Conservation (phyloP, 2,797 vertebrate species). For the Oreochromis mossambicus region DNA sequence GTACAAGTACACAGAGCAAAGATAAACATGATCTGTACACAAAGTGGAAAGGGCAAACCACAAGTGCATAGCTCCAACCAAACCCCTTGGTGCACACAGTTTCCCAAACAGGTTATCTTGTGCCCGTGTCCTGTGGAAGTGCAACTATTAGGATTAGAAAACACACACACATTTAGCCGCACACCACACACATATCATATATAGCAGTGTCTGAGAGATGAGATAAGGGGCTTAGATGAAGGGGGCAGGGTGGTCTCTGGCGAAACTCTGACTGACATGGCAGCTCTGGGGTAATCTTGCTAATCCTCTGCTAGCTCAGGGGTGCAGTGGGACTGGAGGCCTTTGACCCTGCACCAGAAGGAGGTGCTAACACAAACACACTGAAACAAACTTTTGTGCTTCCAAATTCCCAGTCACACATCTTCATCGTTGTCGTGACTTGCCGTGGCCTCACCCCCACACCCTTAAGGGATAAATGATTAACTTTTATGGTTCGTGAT, state of each 20-base stretch:
- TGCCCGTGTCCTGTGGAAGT: slow-evolving; percentile 41
- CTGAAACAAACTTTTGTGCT: slow-evolving; percentile 3
- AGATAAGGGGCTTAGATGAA: slow-evolving; percentile 75
- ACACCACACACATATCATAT: slow-evolving; percentile 46
- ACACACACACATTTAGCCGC: not conserved
- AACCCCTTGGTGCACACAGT: not conserved
- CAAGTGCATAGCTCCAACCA: not conserved
- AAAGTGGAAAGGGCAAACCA: slow-evolving; percentile 16
- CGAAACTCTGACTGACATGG: slow-evolving; percentile 74
- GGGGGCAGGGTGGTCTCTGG: slow-evolving; percentile 57
- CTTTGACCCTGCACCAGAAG: slow-evolving; percentile 57
- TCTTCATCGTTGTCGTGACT: not conserved
- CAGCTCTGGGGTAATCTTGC: slow-evolving; percentile 71
- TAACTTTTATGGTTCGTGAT: slow-evolving; percentile 35
- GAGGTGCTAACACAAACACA: slow-evolving; percentile 39
- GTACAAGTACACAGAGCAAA: slow-evolving; percentile 13
- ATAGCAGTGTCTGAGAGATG: slow-evolving; percentile 63
- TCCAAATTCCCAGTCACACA: slow-evolving; percentile 3
- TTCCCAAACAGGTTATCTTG: slow-evolving; percentile 32
- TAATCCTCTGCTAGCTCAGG: slow-evolving; percentile 73
- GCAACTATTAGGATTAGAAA: slow-evolving; percentile 32
- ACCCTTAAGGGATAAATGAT: not conserved
- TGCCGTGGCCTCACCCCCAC: not conserved
- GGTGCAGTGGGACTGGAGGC: slow-evolving; percentile 51
- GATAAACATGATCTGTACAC: slow-evolving; percentile 27